Conservation (phyloP, 2,888 invertebrate species). For the Megastigmus dorsalis region DNA sequence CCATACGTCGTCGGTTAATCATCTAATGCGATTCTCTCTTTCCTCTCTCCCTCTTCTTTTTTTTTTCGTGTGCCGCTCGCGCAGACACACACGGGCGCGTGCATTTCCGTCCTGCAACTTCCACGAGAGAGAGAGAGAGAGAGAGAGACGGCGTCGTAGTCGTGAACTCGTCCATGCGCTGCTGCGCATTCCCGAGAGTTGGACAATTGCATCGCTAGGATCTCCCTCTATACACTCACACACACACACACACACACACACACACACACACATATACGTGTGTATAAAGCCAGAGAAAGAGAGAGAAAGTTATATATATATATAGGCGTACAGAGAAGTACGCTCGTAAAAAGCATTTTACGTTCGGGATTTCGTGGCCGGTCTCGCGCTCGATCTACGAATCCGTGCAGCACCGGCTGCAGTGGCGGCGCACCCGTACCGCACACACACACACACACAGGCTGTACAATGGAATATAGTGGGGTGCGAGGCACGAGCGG, state of each 20-base stretch:
- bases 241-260: too few relatives aligned
- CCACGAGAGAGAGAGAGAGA: not conserved
- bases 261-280: too few relatives aligned
- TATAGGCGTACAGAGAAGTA: too few relatives aligned
- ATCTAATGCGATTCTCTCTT: constrained; percentile 42
- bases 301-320: too few relatives aligned
- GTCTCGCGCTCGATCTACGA: constrained; percentile 40
- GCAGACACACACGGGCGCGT: too few relatives aligned
- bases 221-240: too few relatives aligned
- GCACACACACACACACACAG: too few relatives aligned
- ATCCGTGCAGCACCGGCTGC: not conserved
- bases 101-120: not conserved
- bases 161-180: not conserved
- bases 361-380: constrained; percentile 48
- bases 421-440: not conserved
- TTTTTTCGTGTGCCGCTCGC: constrained; percentile 28
- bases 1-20: constrained; percentile 28
- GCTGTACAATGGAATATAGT: constrained; percentile 21
- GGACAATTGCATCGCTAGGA: constrained; percentile 45
- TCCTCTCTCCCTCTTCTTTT: too few relatives aligned
- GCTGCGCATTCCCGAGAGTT: constrained; percentile 2
- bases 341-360: constrained; percentile 51
- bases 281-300: too few relatives aligned
- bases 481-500: constrained; percentile 25
- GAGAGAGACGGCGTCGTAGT: not conserved